Percentiles rank a stretch among this genome's conserved stretches.
These are phyloP conservation scores for Ophioderma brevispina DNA, from an alignment of 35 echinoderm and acorn worm species.

Conservation along the genomic window DNA sequence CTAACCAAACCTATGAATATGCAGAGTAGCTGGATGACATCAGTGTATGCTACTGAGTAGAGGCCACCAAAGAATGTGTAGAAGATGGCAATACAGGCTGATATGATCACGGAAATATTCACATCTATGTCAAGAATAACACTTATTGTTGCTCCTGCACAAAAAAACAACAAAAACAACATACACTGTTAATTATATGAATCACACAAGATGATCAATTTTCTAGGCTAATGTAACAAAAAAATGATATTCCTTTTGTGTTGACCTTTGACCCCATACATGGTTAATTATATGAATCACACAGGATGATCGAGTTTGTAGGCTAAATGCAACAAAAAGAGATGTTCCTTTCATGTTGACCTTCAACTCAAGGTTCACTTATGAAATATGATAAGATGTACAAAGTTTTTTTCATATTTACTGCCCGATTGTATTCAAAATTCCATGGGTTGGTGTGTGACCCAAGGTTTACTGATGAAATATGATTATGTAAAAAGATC, in stretches of 20 bases:
- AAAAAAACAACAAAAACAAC: background rate
- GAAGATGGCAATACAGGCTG: conserved; percentile 82
- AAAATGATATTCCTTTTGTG: background rate
- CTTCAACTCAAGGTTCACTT: too few species aligned
- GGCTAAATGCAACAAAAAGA: background rate
- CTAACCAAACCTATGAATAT: conserved; percentile 94
- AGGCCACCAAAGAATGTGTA: conserved; percentile 92
- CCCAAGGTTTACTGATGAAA: too few species aligned
- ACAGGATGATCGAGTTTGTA: background rate
- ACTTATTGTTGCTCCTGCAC: conserved; percentile 85
- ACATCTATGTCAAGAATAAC: conserved; percentile 80
- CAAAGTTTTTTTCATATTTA: too few species aligned
- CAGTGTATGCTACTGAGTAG: conserved; percentile 89
- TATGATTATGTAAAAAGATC: too few species aligned
- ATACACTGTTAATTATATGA: background rate
- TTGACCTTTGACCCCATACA: background rate
- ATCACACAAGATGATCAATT: too few species aligned
- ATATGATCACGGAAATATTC: conserved; percentile 71
- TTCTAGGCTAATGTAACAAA: background rate
- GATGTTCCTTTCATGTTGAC: background rate
- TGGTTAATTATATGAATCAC: too few species aligned
- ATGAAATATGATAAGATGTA: too few species aligned
- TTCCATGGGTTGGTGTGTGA: too few species aligned
- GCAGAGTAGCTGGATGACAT: conserved; percentile 90
- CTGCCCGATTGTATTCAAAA: too few species aligned